These are phyloP conservation scores for Lutjanus argentimaculatus DNA, from an alignment of 2,797 vertebrate species.

Conservation along the genomic window DNA sequence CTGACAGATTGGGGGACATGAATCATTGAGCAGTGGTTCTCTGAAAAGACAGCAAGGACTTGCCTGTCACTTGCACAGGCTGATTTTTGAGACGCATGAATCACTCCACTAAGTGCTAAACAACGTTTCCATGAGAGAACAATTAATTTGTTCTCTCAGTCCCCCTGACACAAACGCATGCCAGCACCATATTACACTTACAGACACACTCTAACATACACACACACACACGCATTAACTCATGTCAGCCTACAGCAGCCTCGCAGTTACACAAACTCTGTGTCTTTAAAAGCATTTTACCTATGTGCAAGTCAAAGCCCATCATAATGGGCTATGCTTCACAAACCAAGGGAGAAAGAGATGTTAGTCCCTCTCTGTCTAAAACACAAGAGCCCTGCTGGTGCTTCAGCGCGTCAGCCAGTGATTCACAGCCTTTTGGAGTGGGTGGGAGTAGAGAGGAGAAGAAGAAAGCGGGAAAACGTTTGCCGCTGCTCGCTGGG, in stretches of 20 bases:
- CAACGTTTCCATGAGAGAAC: conserved; percentile 76
- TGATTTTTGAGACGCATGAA: conserved; percentile 69
- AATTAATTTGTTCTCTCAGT: conserved; percentile 72
- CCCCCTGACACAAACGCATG: conserved; percentile 41
- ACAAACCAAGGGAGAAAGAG: conserved; percentile 45
- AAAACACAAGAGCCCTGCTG: conserved; percentile 65
- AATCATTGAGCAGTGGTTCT: conserved; percentile 72
- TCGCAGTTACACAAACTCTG: conserved; percentile 22
- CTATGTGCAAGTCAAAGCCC: conserved; percentile 44
- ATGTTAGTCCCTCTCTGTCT: conserved; percentile 57
- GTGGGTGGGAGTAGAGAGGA: conserved; percentile 83
- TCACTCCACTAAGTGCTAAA: conserved; percentile 77
- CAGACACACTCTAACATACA: conserved; percentile 32
- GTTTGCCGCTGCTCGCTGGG: conserved; percentile 67
- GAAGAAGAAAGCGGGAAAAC: conserved; percentile 72
- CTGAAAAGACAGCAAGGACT: conserved; percentile 68
- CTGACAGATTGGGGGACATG: conserved; percentile 76
- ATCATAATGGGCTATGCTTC: conserved; percentile 49
- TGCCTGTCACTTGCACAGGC: conserved; percentile 69
- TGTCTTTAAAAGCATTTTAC: conserved; percentile 44
- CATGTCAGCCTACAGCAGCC: conserved; percentile 12
- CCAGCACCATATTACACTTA: conserved; percentile 27
- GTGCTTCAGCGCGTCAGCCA: conserved; percentile 71
- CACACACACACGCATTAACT: conserved; percentile 21
- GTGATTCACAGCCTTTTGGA: conserved; percentile 83